Evolutionary conservation across 2,113 vertebrate species (phyloP), one percentile per base, ranked within the genome.

Genomic region (Scophthalmus maximus): DNA sequence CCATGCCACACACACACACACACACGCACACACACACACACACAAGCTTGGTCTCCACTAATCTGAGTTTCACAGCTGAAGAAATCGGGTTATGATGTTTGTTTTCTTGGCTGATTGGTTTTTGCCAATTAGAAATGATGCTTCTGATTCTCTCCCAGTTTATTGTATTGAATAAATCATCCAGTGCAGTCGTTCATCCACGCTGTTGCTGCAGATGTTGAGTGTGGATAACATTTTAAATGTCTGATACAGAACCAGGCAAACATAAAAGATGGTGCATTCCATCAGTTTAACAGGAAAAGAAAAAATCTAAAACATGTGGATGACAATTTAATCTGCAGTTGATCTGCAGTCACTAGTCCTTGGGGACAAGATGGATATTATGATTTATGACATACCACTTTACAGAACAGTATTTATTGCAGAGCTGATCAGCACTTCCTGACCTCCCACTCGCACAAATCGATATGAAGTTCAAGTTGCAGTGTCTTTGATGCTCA

Each of bases 1-100:
- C 38, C 56, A 50, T 55, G 29, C 59, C 68, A 73, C 76, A 65
- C 60, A 61, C 50, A 60, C 25, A 68, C 56, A 57, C 26, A 53
- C 47, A 34, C 64, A 61, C 42, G 68, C 8, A 70, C 38, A 61
- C 55, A 62, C n/a, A 66, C 15, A 67, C 22, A 47, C 73, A 76
- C 26, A 72, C 47, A 44, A 47, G 15, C 27, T 38, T 36, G 49
- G 51, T 27, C 56, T 42, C 47, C 14, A 20, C 47, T 61, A 30
- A 67, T 68, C 26, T 11, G 42, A 52, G 22, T 15, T 30, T 27
- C 63, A 36, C 46, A 38, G 52, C 36, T 1, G 30, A 74, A 49
- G 36, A 70, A 27, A 30, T 50, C 1, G 0, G 42, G 6, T 8
- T 20, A 4, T 53, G 27, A 17, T 75, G 42, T 68, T 68, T 75